Base-by-base conservation (phyloP, 1,140 invertebrate genomes). In the Harpegnathos saltator region DNA sequence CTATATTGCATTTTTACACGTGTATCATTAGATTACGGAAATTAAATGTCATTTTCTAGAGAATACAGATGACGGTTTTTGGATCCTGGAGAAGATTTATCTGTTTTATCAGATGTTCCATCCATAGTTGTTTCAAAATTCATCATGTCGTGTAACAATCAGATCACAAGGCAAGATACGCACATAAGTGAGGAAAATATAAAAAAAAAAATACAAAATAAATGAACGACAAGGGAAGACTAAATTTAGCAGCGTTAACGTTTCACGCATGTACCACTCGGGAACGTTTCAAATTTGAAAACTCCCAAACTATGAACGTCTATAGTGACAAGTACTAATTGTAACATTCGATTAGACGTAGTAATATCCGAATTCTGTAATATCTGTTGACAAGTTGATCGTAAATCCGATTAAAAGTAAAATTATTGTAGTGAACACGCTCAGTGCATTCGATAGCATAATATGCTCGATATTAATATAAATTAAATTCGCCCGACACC, bases 401-500 rank as follows among this genome's bases (percentile, higher is more conserved):
- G 24, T 14, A 19, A 52, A 50, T 29, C 26, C 58, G 15, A 63
- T 24, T 9, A 50, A n/a, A 12, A 24, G 12, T 12, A 19, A 65
- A 26, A 54, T 66, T 24, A 17, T 44, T 61, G 2, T 59, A 58
- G 52, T 15, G 12, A 75, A 38, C 33, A 7, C 33, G 11, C 7
- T 74, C 38, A 33, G 17, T 24, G 22, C 14, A n/a, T 44, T 5
- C 38, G 50, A n/a, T 56, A 68, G 26, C n/a, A n/a, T 56, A 56
- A 78, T 54, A 12, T n/a, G 22, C 22, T 38, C 5, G 33, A 24
- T 22, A 50, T 38, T 66, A 5, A 69, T 14, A 38, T 9, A 17
- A 29, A 22, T 71, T 29, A 69, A 22, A 69, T 44, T 29, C 65
- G 52, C 75, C 71, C 52, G 65, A 71, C 75, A 80, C 65, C 58